Conservation (phyloP, 2,113 vertebrate species). For the Dissostichus mawsoni region DNA sequence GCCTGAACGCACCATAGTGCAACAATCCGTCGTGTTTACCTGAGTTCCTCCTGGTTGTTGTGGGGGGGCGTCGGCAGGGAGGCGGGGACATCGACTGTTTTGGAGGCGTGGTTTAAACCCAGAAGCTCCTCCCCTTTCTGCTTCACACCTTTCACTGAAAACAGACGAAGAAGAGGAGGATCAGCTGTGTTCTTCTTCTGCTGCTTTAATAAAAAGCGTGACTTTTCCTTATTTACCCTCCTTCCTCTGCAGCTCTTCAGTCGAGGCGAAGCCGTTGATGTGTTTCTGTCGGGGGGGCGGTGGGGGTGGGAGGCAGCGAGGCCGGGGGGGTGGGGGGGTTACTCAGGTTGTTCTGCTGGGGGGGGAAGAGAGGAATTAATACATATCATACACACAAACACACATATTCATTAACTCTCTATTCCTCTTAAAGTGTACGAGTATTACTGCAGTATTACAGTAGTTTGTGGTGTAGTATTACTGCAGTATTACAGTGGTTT, state of each 20-base stretch:
- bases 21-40: slow-evolving; percentile 75
- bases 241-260: slow-evolving; percentile 88
- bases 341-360: slow-evolving; percentile 98
- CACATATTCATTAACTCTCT: background rate
- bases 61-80: slow-evolving; percentile 97
- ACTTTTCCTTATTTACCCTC: too few species aligned
- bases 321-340: slow-evolving; percentile 98
- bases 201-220: too few species aligned
- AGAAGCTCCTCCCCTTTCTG: slow-evolving; percentile 90
- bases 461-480: background rate
- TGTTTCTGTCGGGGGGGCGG: slow-evolving; percentile 95
- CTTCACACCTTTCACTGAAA: slow-evolving; percentile 51
- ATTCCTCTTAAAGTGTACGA: background rate
- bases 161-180: background rate
- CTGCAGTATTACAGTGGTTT: background rate
- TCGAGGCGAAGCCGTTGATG: slow-evolving; percentile 96
- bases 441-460: background rate
- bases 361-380: background rate
- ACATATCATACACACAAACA: background rate
- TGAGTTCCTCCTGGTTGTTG: slow-evolving; percentile 96
- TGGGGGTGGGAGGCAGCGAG: slow-evolving; percentile 97
- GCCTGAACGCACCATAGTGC: too few species aligned
- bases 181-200: too few species aligned
- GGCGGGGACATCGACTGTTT: slow-evolving; percentile 94
- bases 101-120: slow-evolving; percentile 88